Conservation (phyloP, 2,797 vertebrate species). For the Podargus strigoides region DNA sequence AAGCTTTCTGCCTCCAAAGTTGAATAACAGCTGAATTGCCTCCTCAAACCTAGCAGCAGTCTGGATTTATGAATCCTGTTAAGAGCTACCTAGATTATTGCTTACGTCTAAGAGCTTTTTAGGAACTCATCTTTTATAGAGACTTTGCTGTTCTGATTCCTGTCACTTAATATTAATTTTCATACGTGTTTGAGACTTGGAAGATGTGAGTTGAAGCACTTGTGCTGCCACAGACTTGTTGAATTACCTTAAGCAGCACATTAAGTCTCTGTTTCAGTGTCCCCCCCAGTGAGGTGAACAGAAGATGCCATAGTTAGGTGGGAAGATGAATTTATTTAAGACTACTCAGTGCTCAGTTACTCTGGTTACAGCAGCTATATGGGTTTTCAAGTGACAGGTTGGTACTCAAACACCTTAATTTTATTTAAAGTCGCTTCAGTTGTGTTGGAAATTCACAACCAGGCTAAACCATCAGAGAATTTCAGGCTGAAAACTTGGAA, state of each 20-base stretch:
- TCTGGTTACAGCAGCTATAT: neutral
- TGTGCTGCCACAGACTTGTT: neutral
- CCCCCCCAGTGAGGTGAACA: neutral
- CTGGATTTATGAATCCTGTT: constrained; percentile 5
- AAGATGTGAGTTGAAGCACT: neutral
- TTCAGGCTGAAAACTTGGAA: neutral
- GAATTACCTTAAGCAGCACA: neutral
- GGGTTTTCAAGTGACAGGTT: neutral
- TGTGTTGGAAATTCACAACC: neutral
- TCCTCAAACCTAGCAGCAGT: neutral
- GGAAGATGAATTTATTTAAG: neutral
- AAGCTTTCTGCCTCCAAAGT: neutral
- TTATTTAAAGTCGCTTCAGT: neutral
- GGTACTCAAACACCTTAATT: neutral
- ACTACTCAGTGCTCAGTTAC: neutral
- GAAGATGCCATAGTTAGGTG: neutral
- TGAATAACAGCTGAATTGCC: constrained; percentile 22
- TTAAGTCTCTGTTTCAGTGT: neutral
- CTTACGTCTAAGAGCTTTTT: neutral
- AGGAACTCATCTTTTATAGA: neutral
- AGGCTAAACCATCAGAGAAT: neutral
- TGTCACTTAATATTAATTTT: neutral
- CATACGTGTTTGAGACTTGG: neutral
- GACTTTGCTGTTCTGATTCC: neutral
- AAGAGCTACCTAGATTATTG: neutral